These are phyloP conservation scores for Phyllopteryx taeniolatus DNA, from an alignment of 2,113 vertebrate genomes.

Conservation along the genomic window DNA sequence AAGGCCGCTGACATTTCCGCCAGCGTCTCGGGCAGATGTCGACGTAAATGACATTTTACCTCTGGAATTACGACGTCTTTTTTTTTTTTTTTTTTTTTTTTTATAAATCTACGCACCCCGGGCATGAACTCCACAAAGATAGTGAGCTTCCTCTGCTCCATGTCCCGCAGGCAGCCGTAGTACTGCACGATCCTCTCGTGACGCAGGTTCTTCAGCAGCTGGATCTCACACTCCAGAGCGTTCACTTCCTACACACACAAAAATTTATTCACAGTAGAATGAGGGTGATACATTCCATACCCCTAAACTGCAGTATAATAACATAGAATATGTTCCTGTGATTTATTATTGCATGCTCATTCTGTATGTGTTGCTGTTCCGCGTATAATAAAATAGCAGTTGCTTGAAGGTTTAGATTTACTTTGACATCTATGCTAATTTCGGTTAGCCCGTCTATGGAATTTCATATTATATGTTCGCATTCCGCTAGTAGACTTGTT, in stretches of 20 bases:
- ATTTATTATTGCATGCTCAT: too few species aligned
- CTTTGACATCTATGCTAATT: not conserved
- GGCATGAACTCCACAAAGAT: conserved; percentile 95
- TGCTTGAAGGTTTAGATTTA: not conserved
- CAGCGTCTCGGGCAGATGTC: conserved; percentile 38
- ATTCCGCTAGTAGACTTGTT: not conserved
- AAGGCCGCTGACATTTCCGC: conserved; percentile 51
- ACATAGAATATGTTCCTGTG: too few species aligned
- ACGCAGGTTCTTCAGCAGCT: conserved; percentile 86
- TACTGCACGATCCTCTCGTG: conserved; percentile 91
- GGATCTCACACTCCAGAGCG: conserved; percentile 90
- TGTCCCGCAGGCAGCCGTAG: conserved; percentile 83
- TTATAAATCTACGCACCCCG: conserved; percentile 73
- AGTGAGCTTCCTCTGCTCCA: conserved; percentile 81
- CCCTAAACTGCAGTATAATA: not conserved
- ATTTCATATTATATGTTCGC: not conserved
- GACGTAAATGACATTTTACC: conserved; percentile 20
- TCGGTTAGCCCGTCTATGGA: too few species aligned
- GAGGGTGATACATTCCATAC: not conserved
- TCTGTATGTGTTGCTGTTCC: too few species aligned
- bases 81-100: conserved; percentile 7
- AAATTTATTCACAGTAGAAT: not conserved
- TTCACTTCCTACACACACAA: conserved; percentile 79
- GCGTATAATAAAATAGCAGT: not conserved
- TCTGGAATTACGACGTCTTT: conserved; percentile 13